Percentiles rank a stretch among this genome's conserved stretches.
Conservation (phyloP, 2,797 vertebrate genomes). For the Tangara arthus region DNA sequence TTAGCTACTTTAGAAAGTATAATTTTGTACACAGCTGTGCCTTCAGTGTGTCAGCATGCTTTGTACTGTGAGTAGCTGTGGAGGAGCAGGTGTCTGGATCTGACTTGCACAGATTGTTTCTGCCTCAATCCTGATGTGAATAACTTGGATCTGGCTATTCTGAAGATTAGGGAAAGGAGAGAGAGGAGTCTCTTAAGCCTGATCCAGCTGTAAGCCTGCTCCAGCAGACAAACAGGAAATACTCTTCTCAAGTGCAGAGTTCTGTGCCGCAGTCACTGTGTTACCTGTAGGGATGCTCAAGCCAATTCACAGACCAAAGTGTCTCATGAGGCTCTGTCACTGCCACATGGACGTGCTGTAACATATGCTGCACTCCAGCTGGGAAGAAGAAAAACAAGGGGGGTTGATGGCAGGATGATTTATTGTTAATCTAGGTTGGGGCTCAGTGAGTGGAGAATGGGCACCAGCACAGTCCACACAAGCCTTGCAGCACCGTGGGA, state of each 20-base stretch:
- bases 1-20: neutral
- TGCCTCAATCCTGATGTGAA: neutral
- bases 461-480: neutral
- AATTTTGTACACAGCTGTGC: neutral
- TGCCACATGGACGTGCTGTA: neutral
- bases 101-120: neutral
- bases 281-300: neutral
- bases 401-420: neutral
- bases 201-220: neutral
- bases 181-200: neutral
- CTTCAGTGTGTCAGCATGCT: neutral
- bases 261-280: rapidly evolving
- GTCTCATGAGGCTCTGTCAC: neutral
- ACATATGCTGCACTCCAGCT: neutral
- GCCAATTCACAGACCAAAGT: neutral
- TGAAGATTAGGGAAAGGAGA: neutral
- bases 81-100: neutral
- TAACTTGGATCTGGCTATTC: neutral
- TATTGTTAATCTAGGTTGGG: neutral
- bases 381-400: neutral
- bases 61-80: neutral
- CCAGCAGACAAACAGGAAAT: neutral
- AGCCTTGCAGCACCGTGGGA: neutral
- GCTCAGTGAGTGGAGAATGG: neutral
- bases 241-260: neutral